Conservation (phyloP, 2,113 vertebrate genomes). For the Machaerirhynchus nigripectus region DNA sequence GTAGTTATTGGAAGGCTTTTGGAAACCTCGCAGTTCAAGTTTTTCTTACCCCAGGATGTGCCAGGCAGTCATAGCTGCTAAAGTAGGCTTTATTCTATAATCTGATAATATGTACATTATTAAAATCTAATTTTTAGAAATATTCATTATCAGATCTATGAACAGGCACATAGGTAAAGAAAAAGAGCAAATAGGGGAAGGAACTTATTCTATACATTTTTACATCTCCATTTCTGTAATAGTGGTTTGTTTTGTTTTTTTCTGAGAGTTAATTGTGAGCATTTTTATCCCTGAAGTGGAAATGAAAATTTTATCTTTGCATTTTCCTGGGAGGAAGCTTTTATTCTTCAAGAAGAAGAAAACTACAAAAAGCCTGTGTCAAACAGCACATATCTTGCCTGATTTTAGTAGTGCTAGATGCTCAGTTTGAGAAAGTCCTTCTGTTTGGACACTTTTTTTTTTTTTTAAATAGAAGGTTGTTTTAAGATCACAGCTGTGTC, state of each 20-base stretch:
- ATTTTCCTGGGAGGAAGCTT: not conserved
- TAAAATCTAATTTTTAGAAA: not conserved
- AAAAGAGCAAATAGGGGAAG: not conserved
- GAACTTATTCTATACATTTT: not conserved
- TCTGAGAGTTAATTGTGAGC: not conserved
- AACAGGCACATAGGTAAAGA: not conserved
- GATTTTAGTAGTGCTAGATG: not conserved
- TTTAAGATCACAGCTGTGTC: not conserved
- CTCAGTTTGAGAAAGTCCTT: not conserved
- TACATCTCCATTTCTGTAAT: not conserved
- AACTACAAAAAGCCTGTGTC: not conserved
- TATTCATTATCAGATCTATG: not conserved
- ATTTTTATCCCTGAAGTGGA: not conserved
- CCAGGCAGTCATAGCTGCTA: not conserved
- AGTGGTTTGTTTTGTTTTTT: accelerated
- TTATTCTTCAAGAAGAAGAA: not conserved
- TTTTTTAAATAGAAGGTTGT: accelerated
- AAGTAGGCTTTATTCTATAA: not conserved
- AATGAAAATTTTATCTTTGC: not conserved
- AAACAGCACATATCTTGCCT: not conserved
- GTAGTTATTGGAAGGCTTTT: not conserved
- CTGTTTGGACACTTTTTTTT: not conserved
- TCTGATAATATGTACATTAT: not conserved
- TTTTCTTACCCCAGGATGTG: not conserved
- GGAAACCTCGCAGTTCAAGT: not conserved